phyloP scores from a whole-genome alignment of 1,140 invertebrate genomes.

The Brachionus rubens region DNA sequence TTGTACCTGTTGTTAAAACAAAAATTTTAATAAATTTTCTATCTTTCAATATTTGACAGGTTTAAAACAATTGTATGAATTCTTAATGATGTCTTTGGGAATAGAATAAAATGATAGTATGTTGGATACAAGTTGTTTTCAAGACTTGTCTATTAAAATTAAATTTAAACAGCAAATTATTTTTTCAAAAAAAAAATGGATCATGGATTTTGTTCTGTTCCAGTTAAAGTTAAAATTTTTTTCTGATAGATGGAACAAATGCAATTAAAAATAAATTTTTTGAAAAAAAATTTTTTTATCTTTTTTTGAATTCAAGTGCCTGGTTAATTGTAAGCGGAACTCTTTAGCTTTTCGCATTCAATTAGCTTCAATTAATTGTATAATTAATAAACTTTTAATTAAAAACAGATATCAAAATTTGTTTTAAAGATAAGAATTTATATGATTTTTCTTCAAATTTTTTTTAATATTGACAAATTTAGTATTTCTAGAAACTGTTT shows the following conservation, averaged over 20 bases:
- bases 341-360: no score
- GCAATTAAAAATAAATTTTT: slow-evolving; percentile 27
- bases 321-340: slow-evolving; percentile 11
- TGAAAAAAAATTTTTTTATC: no score
- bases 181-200: background rate
- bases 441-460: background rate
- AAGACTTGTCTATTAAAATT: slow-evolving; percentile 34
- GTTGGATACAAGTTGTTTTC: background rate
- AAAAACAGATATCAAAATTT: background rate
- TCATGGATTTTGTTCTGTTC: slow-evolving; percentile 5
- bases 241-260: background rate
- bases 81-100: background rate
- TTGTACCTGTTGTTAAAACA: slow-evolving; percentile 24
- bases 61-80: slow-evolving; percentile 22
- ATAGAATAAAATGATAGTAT: slow-evolving; percentile 2
- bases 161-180: background rate
- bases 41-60: background rate
- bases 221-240: background rate
- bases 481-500: no score
- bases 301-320: background rate
- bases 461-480: no score
- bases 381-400: slow-evolving; percentile 12
- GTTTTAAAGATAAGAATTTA: background rate
- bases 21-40: background rate
- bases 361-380: no score